A percentile compares a stretch with the other conserved stretches of the same genome.
phyloP scores from a whole-genome alignment of 2,113 vertebrate genomes.

The Hemiscyllium ocellatum region DNA sequence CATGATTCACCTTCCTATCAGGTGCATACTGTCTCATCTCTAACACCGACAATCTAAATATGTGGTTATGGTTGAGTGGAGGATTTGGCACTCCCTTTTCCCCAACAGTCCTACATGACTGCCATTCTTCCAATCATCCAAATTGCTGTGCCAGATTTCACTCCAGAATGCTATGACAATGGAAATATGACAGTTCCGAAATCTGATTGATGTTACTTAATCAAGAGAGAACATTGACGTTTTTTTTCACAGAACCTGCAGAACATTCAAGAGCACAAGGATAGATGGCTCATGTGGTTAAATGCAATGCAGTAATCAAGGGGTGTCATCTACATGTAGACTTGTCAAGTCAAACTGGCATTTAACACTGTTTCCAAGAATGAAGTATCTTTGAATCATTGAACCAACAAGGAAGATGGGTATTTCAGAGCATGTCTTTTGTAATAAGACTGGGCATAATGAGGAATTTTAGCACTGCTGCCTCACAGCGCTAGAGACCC shows the following conservation, averaged over 20 bases:
- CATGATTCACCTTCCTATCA: slow-evolving; percentile 20
- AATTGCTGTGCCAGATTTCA: neutral
- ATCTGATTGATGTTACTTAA: neutral
- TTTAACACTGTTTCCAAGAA: neutral
- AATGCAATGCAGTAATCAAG: neutral
- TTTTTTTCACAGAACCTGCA: neutral
- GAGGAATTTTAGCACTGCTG: too few relatives aligned
- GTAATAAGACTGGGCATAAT: neutral
- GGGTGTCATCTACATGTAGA: neutral
- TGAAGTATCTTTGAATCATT: neutral
- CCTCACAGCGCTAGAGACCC: too few relatives aligned
- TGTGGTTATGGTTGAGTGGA: neutral
- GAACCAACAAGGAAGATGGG: too few relatives aligned
- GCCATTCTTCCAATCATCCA: neutral
- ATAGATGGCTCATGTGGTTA: neutral
- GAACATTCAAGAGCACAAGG: neutral
- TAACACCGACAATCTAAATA: neutral
- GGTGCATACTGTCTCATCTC: slow-evolving; percentile 15
- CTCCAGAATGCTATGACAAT: neutral
- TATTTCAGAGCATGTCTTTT: neutral
- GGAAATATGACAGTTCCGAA: neutral
- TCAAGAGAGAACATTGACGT: neutral
- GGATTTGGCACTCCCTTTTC: neutral
- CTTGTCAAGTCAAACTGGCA: neutral
- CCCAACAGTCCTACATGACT: neutral